Conservation (phyloP, 2,113 vertebrate genomes). For the Ochotona curzoniae region DNA sequence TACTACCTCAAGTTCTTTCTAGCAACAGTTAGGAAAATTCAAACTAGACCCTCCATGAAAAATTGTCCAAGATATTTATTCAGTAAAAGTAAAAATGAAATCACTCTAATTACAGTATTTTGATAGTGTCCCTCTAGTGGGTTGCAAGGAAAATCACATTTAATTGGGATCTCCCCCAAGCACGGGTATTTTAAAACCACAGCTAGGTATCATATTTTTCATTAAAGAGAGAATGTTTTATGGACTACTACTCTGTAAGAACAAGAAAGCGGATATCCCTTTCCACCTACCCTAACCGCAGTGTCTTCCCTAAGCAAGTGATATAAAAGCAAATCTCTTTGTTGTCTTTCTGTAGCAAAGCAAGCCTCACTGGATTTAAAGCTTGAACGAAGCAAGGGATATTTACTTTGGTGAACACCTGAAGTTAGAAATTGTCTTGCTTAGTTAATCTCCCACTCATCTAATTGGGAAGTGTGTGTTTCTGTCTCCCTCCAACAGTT, state of each 20-base stretch:
- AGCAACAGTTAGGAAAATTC: background rate
- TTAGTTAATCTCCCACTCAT: background rate
- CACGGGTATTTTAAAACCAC: background rate
- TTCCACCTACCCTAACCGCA: background rate
- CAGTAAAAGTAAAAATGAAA: background rate
- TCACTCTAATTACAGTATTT: background rate
- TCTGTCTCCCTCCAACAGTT: conserved; percentile 65
- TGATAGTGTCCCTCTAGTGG: background rate
- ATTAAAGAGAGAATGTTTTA: background rate
- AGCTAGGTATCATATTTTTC: background rate
- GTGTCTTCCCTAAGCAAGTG: background rate
- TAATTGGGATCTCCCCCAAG: background rate
- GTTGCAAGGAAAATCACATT: background rate
- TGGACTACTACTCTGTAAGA: background rate
- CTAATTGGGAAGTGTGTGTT: background rate
- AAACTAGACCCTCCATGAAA: background rate
- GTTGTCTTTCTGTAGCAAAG: background rate
- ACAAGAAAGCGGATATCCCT: background rate
- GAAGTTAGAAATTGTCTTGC: background rate
- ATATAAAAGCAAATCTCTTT: background rate
- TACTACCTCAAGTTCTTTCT: background rate
- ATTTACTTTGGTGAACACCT: background rate
- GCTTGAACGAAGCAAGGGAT: background rate
- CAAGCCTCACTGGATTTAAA: background rate
- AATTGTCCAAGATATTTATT: background rate